These are phyloP conservation scores for Cephalopterus ornatus DNA, from an alignment of 2,113 vertebrate species.

Conservation along the genomic window DNA sequence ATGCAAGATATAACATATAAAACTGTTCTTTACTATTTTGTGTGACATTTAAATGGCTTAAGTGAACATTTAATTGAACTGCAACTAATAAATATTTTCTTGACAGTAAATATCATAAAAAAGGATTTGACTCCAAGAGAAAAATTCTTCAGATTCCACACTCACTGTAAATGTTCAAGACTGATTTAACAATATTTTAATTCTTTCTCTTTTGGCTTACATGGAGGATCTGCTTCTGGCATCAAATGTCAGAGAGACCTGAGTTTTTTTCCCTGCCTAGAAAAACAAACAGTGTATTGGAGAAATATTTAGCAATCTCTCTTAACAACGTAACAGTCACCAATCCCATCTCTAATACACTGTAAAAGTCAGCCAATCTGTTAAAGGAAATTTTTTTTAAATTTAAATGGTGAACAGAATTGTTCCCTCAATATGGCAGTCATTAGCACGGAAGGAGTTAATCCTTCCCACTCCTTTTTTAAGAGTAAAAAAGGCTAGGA, in stretches of 20 bases:
- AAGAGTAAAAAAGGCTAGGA: conserved; percentile 65
- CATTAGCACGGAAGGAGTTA: conserved; percentile 66
- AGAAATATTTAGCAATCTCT: not conserved
- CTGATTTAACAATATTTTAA: not conserved
- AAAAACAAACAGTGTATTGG: not conserved
- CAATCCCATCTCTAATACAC: not conserved
- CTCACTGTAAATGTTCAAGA: not conserved
- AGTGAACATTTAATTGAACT: not conserved
- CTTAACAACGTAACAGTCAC: not conserved
- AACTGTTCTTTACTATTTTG: not conserved
- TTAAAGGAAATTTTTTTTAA: not conserved
- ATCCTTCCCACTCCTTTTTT: conserved; percentile 53
- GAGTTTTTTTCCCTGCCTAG: not conserved
- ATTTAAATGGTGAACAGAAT: not conserved
- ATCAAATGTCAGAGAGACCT: not conserved
- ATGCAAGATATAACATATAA: not conserved
- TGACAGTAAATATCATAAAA: not conserved
- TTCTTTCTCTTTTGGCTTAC: not conserved
- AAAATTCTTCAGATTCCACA: not conserved
- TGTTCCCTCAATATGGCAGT: conserved; percentile 1
- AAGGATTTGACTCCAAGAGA: not conserved
- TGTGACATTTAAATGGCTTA: not conserved
- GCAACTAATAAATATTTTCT: not conserved
- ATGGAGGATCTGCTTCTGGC: not conserved
- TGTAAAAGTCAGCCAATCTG: conserved; percentile 9